Percentiles rank a stretch among this genome's conserved stretches.
phyloP scores from a whole-genome alignment of 92 coral and sea anemone genomes.

The Epizoanthus ramosus region DNA sequence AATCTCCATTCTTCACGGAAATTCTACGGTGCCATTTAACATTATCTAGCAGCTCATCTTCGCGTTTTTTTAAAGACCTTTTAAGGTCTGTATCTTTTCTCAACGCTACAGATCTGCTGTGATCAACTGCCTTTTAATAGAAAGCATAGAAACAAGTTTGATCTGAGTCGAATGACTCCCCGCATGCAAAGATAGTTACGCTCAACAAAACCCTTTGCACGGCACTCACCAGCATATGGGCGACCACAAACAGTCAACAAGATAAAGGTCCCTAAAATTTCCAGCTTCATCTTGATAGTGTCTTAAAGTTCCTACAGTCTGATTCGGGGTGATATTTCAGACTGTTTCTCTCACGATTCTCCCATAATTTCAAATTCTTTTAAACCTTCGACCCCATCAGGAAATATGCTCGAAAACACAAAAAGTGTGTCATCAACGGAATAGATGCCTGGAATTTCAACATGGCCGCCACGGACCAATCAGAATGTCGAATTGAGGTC shows the following conservation, averaged over 20 bases:
- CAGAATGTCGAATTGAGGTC: not conserved
- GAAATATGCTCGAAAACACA: conserved; percentile 28
- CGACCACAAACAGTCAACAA: conserved; percentile 40
- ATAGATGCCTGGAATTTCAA: conserved; percentile 42
- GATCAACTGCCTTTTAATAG: not conserved
- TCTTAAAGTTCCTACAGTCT: not conserved
- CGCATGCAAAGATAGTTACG: conserved; percentile 14
- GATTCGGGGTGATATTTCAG: not conserved
- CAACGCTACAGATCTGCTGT: not conserved
- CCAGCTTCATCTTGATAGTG: not conserved
- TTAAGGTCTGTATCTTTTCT: not conserved
- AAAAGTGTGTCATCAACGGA: conserved; percentile 40
- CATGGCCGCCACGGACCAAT: conserved; percentile 41
- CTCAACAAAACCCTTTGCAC: not conserved
- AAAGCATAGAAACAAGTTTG: not conserved
- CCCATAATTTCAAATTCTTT: not conserved
- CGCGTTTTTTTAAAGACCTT: no score
- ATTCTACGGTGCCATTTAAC: no score
- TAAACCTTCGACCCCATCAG: conserved; percentile 33
- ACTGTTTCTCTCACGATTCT: not conserved
- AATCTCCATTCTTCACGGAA: no score
- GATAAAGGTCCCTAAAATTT: conserved; percentile 18
- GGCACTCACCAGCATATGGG: conserved; percentile 12
- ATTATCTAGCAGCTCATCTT: no score
- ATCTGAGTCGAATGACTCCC: not conserved